Conservation (phyloP, 2,888 invertebrate species). For the Hofmannophila pseudospretella region DNA sequence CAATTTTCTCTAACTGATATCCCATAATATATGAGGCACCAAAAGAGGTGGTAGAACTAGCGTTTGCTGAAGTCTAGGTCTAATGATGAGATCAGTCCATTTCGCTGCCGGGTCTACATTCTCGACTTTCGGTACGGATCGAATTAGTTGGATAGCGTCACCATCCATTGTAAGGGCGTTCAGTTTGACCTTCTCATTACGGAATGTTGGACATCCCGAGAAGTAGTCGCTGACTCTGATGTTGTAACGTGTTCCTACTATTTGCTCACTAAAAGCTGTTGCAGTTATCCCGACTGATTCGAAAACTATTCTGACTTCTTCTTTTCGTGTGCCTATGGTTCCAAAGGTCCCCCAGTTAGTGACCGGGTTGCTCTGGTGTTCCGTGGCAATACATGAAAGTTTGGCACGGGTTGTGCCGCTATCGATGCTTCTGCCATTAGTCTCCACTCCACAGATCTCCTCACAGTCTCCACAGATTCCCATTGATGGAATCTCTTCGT, state of each 20-base stretch:
- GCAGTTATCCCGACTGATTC: not conserved
- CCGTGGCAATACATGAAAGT: too few species aligned
- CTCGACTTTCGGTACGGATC: not conserved
- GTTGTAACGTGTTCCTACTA: not conserved
- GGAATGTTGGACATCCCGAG: slow-evolving; percentile 11
- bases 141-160: not conserved
- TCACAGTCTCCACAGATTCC: slow-evolving; percentile 10
- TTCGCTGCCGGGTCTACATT: not conserved
- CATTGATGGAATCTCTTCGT: slow-evolving; percentile 10
- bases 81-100: not conserved
- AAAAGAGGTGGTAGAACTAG: not conserved
- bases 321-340: not conserved
- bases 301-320: not conserved
- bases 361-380: too few species aligned
- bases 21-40: not conserved
- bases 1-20: not conserved
- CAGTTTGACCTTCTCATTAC: slow-evolving; percentile 12
- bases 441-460: not conserved
- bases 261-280: not conserved
- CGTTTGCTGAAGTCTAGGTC: not conserved
- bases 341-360: not conserved
- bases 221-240: slow-evolving; percentile 12
- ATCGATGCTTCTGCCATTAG: not conserved
- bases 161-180: slow-evolving; percentile 13
- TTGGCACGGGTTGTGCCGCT: not conserved